Base-by-base conservation (phyloP, 1,140 invertebrate genomes). In the Daktulosphaira vitifoliae region DNA sequence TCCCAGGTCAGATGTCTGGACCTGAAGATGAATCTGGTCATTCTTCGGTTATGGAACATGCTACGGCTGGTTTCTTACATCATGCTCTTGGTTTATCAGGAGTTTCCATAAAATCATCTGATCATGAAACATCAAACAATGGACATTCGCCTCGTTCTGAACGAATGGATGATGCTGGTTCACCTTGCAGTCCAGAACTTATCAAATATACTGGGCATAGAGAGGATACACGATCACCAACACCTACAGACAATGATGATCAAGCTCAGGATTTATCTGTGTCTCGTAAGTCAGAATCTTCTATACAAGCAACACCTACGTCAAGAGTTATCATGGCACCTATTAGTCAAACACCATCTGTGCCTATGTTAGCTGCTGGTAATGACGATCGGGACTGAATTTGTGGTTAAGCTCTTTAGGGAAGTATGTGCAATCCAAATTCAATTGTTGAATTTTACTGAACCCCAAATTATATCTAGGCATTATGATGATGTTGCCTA, bases 231-330 rank as follows among this genome's bases (percentile, higher is more conserved):
- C 64, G 39, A 65, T 25, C 51, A 65, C 22, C 67, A 65, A 50
- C 71, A 65, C 33, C 66, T 42, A 6, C 68, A 49, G 68, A 68
- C 1, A 54, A 6, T 62, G 67, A 68, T 29, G 74, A 79, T 39
- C 73, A 78, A 50, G 78, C 79, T 0, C 78, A 80, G 59, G 79
- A 80, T 70, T 69, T 80, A 0, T 79, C 78, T 3, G 70, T 80
- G 1, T 70, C 67, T 65, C 70, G 76, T 5, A 77, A 72, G 65
- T 53, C 71, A n/a, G 70, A 71, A 5, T 46, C 67, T 8, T 49
- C 70, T 4, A 33, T 62, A 39, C 56, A 62, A 62, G 5, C 56
- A 22, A 48, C 56, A 18, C 69, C 71, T n/a, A 46, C 69, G 3
- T 71, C 71, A 8, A 66, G 71, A 52, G 70, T 72, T 22, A 72